Evolutionary conservation across 2,888 invertebrate genomes (phyloP), one percentile per base, ranked within the genome.

Genomic region (Rotaria socialis): DNA sequence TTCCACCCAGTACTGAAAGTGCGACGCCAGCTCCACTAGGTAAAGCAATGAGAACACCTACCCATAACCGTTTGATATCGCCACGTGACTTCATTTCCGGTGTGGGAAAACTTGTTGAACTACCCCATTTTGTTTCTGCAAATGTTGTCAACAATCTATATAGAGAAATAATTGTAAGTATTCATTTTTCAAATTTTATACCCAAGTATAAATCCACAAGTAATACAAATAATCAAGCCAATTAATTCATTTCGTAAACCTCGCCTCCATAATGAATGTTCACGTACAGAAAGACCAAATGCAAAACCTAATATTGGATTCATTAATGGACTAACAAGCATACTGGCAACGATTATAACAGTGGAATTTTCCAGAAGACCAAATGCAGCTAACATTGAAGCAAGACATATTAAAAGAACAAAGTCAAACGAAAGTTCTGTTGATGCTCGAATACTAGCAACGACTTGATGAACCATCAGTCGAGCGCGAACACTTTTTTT

Each of bases 321-420:
- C 94, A 95, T 94, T 75, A 95, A 92, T 0, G 95, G 95, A 0
- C 94, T 95, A 86, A 95, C 94, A 35, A 95, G 92, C 94, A 95
- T 95, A 89, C 94, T 94, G 85, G 94, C 94, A 11, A 95, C 94
- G 60, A 95, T 91, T 86, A 94, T 93, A 19, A 95, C 94, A 11
- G 94, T 94, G 88, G 94, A 94, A 89, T 94, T 93, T 90, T 95
- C 95, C 16, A 94, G 93, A 87, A 95, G 90, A 2, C 95, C 95
- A 88, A 95, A 92, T 5, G 94, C 94, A 84, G 95, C 94, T 85
- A 95, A 93, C 86, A 94, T 94, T 91, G 95, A 94, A 5, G 95
- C 94, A 0, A 94, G 93, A 11, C 94, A 90, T 10, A 94, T 91
- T 41, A 95, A 92, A 89, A 94, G 93, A 86, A 94, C 90, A 91